These are phyloP conservation scores for Alauda arvensis DNA, from an alignment of 2,797 vertebrate species.

Conservation along the genomic window DNA sequence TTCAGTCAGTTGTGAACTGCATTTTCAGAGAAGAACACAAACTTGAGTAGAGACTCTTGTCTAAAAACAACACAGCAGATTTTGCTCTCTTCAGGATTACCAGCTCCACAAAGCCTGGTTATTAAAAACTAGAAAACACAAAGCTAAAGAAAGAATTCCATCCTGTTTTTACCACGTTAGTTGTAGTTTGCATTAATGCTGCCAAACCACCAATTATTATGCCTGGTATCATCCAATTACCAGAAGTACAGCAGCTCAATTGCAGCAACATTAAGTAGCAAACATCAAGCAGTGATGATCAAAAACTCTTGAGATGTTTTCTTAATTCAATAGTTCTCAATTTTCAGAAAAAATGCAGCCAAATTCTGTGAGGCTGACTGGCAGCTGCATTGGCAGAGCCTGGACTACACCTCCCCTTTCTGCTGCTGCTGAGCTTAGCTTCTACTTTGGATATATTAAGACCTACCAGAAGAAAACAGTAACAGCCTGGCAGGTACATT, in stretches of 20 bases:
- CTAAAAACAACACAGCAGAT: background rate
- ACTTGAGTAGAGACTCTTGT: background rate
- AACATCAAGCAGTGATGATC: background rate
- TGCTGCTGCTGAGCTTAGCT: background rate
- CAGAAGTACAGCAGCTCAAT: background rate
- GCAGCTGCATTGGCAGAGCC: background rate
- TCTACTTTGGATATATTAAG: background rate
- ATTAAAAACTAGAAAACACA: background rate
- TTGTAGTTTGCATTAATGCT: background rate
- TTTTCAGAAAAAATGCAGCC: background rate
- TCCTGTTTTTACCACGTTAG: background rate
- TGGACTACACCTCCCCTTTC: background rate
- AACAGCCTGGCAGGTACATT: background rate
- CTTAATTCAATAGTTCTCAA: background rate
- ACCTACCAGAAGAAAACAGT: background rate
- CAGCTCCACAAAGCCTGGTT: background rate
- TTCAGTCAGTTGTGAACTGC: background rate
- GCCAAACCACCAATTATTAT: background rate
- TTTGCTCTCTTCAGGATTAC: background rate
- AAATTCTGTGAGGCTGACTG: background rate
- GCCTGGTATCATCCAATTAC: background rate
- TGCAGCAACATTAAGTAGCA: background rate
- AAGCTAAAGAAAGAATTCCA: background rate
- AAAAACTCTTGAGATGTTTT: background rate
- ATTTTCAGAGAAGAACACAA: background rate